Percentiles rank a stretch among this genome's conserved stretches.
phyloP scores from a whole-genome alignment of 2,888 invertebrate genomes.

The Eristalis pertinax region DNA sequence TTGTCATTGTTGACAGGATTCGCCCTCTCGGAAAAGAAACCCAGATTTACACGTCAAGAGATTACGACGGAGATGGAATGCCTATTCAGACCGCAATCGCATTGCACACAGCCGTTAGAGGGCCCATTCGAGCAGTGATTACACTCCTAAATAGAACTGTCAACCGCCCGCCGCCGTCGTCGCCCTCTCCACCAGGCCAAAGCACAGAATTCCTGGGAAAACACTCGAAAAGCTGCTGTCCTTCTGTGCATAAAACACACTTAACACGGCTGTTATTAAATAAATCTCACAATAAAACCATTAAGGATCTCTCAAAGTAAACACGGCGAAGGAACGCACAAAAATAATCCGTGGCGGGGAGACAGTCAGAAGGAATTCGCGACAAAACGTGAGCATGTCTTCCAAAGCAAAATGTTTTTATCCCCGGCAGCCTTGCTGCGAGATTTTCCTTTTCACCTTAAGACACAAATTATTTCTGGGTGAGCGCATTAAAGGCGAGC shows the following conservation, averaged over 20 bases:
- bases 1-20: background rate
- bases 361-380: background rate
- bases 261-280: conserved; percentile 48
- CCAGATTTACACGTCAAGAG: background rate
- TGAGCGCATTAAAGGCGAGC: conserved; percentile 25
- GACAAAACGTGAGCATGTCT: conserved; percentile 16
- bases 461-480: conserved; percentile 24
- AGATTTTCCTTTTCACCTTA: conserved; percentile 29
- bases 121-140: background rate
- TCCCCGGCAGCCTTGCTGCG: conserved; percentile 24
- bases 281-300: conserved; percentile 54
- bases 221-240: conserved; percentile 15
- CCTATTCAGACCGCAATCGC: background rate
- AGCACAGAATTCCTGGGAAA: background rate
- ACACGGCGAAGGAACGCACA: conserved; percentile 7
- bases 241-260: conserved; percentile 1
- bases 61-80: background rate
- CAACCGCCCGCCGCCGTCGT: background rate
- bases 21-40: background rate
- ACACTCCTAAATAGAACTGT: background rate
- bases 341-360: background rate
- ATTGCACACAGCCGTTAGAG: background rate
- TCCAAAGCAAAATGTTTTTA: conserved; percentile 34
- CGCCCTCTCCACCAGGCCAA: background rate
- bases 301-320: conserved; percentile 33